phyloP scores from a whole-genome alignment of 2,113 vertebrate species.

The Brachypodius melanocephalos region DNA sequence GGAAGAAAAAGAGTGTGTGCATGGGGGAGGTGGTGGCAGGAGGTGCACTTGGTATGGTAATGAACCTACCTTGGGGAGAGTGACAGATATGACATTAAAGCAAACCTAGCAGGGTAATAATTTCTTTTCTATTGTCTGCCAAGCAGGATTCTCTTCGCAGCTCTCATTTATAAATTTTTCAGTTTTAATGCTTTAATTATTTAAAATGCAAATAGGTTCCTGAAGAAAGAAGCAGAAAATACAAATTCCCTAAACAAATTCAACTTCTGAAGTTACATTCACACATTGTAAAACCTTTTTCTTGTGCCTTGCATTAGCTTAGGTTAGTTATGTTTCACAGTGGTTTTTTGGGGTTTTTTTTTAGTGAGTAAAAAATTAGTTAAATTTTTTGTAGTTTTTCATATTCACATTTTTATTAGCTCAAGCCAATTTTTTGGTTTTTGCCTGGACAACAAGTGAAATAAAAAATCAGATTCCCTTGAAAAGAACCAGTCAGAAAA shows the following conservation, averaged over 20 bases:
- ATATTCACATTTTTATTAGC: neutral
- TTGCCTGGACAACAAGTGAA: neutral
- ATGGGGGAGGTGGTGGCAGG: slow-evolving; percentile 2
- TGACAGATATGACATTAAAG: slow-evolving; percentile 74
- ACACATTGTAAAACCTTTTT: neutral
- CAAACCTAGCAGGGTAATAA: slow-evolving; percentile 62
- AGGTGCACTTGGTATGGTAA: slow-evolving; percentile 55
- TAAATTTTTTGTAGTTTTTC: neutral
- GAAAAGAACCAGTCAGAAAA: neutral
- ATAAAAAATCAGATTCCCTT: neutral
- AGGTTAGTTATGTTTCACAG: neutral
- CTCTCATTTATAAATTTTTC: slow-evolving; percentile 83
- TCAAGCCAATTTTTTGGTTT: neutral
- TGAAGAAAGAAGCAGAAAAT: slow-evolving; percentile 73
- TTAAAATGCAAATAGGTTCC: slow-evolving; percentile 84
- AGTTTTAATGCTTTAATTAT: slow-evolving; percentile 85
- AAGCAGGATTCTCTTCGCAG: slow-evolving; percentile 71
- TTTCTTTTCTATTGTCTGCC: slow-evolving; percentile 75
- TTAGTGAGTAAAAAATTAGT: neutral
- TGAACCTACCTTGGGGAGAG: slow-evolving; percentile 71
- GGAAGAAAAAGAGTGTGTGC: slow-evolving; percentile 20
- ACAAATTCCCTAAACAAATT: slow-evolving; percentile 73
- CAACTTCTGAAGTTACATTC: slow-evolving; percentile 34
- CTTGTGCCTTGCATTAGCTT: neutral
- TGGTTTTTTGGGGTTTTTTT: accelerated